These are phyloP conservation scores for Deroplatys truncata DNA, from an alignment of 2,888 invertebrate genomes.

Conservation along the genomic window DNA sequence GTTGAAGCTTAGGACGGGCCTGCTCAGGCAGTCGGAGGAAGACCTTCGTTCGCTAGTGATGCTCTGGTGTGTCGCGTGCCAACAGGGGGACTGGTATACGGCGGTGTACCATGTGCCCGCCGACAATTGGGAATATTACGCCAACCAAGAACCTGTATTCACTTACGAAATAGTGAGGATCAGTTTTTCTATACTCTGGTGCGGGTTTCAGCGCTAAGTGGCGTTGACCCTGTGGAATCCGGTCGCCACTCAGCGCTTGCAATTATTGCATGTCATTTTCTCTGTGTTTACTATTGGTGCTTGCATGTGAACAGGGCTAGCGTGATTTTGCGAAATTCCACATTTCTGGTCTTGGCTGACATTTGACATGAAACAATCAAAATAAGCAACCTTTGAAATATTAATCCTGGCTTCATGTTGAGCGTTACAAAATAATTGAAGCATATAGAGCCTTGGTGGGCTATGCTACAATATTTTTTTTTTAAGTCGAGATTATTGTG, in stretches of 20 bases:
- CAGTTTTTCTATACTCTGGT: neutral
- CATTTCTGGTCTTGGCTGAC: too few species aligned
- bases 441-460: too few species aligned
- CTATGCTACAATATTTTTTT: too few species aligned
- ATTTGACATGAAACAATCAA: too few species aligned
- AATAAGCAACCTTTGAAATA: too few species aligned
- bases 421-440: too few species aligned
- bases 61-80: neutral
- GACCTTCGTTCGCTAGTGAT: neutral
- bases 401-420: too few species aligned
- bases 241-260: neutral
- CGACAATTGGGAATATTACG: neutral
- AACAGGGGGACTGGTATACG: neutral
- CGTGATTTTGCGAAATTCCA: too few species aligned
- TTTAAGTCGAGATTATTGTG: too few species aligned
- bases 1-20: neutral
- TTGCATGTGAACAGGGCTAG: too few species aligned
- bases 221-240: neutral
- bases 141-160: neutral
- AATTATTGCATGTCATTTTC: neutral
- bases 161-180: slow-evolving; percentile 16
- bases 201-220: neutral
- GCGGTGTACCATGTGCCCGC: neutral
- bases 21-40: neutral
- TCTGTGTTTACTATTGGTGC: too few species aligned